phyloP scores from a whole-genome alignment of 2,113 vertebrate genomes.

The Chaetorhynchus papuensis region DNA sequence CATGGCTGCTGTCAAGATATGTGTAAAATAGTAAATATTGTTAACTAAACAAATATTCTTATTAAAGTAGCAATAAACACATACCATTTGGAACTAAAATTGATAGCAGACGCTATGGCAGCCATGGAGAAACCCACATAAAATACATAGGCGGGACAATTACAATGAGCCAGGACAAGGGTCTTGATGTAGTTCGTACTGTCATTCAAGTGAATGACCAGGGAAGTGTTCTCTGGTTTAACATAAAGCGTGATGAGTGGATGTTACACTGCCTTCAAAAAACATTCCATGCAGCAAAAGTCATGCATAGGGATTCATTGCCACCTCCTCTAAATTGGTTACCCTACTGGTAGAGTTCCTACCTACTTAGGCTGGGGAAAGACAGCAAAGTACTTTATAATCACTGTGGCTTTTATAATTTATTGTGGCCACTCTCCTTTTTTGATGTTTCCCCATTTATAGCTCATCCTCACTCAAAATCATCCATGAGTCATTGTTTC shows the following conservation, averaged over 20 bases:
- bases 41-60: background rate
- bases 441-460: background rate
- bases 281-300: background rate
- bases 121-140: background rate
- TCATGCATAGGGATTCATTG: background rate
- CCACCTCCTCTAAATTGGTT: background rate
- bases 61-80: background rate
- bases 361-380: background rate
- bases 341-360: background rate
- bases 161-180: background rate
- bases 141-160: background rate
- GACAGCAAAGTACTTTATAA: background rate
- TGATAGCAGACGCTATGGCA: background rate
- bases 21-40: background rate
- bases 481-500: background rate
- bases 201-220: background rate
- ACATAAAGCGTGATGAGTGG: background rate
- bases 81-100: background rate
- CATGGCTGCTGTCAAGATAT: background rate
- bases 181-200: background rate
- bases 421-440: background rate
- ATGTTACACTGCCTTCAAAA: background rate
- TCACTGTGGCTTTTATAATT: background rate
- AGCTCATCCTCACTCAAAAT: background rate
- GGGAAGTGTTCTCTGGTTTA: background rate